These are phyloP conservation scores for Antechinus stuartii DNA, from an alignment of 2,113 vertebrate species.

Conservation along the genomic window DNA sequence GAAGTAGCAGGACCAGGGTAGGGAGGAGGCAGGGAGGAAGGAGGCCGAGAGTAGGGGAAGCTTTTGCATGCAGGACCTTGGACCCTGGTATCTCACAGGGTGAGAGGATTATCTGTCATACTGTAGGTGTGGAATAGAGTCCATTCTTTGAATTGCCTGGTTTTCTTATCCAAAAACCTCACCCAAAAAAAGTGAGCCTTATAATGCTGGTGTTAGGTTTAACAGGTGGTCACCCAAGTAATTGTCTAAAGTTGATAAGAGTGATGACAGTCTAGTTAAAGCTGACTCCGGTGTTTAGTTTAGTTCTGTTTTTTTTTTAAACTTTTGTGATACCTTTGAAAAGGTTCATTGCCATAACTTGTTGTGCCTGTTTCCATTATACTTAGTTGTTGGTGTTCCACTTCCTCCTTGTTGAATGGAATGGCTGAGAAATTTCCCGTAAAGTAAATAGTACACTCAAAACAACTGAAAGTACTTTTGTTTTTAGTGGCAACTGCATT, in stretches of 20 bases:
- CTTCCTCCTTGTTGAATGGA: slow-evolving; percentile 47
- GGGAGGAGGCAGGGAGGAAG: too few species aligned
- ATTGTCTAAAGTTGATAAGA: slow-evolving; percentile 40
- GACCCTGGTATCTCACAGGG: background rate
- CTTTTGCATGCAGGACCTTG: background rate
- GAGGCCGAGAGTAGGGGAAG: background rate
- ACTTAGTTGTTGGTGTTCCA: background rate
- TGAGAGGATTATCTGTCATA: background rate
- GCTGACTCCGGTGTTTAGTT: background rate
- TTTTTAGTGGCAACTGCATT: background rate
- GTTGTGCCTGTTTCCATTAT: slow-evolving; percentile 7
- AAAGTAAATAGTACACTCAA: slow-evolving; percentile 2
- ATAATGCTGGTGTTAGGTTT: slow-evolving; percentile 43
- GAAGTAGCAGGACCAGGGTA: background rate
- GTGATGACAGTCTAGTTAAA: background rate
- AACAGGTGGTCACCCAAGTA: slow-evolving; percentile 72
- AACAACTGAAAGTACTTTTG: background rate
- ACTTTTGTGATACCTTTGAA: slow-evolving; percentile 38
- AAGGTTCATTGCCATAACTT: slow-evolving; percentile 34
- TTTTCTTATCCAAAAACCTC: background rate
- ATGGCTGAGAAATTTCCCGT: slow-evolving; percentile 34
- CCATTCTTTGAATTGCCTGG: background rate
- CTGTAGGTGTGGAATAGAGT: background rate
- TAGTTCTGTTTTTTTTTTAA: background rate
- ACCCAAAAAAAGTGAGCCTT: background rate